These are phyloP conservation scores for Ailurus styani DNA, from an alignment of 2,113 vertebrate genomes.

Conservation along the genomic window DNA sequence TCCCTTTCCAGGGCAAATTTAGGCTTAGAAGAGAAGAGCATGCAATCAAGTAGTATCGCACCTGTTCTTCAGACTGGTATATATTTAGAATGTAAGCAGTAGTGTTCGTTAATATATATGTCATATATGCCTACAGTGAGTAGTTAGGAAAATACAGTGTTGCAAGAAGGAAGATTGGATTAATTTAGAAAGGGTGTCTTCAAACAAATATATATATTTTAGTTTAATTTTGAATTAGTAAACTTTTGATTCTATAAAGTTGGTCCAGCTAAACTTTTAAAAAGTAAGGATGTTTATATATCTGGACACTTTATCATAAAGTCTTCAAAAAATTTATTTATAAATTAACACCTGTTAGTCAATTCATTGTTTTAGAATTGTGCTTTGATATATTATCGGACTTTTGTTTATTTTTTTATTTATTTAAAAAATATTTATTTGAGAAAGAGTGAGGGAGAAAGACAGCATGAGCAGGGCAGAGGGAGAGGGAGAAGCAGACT, in stretches of 20 bases:
- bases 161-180: neutral
- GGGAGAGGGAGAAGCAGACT: neutral
- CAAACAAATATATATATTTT: neutral
- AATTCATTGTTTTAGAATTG: neutral
- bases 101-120: neutral
- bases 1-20: neutral
- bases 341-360: neutral
- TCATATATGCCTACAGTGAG: neutral
- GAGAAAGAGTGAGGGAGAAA: neutral
- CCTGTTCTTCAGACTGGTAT: slow-evolving; percentile 50
- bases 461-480: neutral
- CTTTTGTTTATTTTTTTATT: neutral
- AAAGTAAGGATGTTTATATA: neutral
- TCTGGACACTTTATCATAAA: neutral
- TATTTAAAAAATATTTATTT: no score
- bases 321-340: neutral
- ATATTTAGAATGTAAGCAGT: slow-evolving; percentile 35
- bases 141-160: neutral
- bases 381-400: neutral
- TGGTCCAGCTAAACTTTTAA: neutral
- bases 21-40: neutral
- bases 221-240: slow-evolving; percentile 30
- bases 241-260: slow-evolving; percentile 25
- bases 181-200: neutral
- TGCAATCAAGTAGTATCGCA: slow-evolving; percentile 23